A percentile compares a stretch with the other conserved stretches of the same genome.
Evolutionary conservation across 2,113 vertebrate species (phyloP).

Genomic region (Cavia porcellus): DNA sequence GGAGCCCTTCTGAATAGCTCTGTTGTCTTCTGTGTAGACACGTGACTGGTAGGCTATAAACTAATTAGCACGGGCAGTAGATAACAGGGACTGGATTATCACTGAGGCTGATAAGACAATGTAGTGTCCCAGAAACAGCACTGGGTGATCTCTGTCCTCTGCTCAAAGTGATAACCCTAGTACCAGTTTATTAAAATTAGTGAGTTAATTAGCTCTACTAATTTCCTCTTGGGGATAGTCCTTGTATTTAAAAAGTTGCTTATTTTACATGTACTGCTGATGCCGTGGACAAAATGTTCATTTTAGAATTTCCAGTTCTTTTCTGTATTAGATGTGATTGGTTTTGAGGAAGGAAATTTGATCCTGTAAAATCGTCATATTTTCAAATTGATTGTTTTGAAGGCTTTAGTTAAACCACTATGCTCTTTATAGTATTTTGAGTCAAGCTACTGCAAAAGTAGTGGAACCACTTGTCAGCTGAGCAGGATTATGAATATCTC

Average conservation of each 20-base stretch:
- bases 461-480: slow-evolving; percentile 32
- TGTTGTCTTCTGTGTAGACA: slow-evolving; percentile 57
- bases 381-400: slow-evolving; percentile 68
- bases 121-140: slow-evolving; percentile 45
- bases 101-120: slow-evolving; percentile 70
- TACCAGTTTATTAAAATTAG: slow-evolving; percentile 76
- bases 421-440: slow-evolving; percentile 20
- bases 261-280: slow-evolving; percentile 63
- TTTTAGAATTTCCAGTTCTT: slow-evolving; percentile 64
- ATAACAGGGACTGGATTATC: slow-evolving; percentile 58
- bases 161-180: slow-evolving; percentile 68
- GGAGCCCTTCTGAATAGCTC: slow-evolving; percentile 2
- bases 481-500: slow-evolving; percentile 54
- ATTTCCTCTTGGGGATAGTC: slow-evolving; percentile 70
- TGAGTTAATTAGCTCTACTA: slow-evolving; percentile 70
- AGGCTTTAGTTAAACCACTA: slow-evolving; percentile 69
- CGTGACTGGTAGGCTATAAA: neutral
- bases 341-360: slow-evolving; percentile 62
- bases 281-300: slow-evolving; percentile 42
- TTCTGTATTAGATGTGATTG: slow-evolving; percentile 65
- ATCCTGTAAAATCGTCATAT: slow-evolving; percentile 48
- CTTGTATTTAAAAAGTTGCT: slow-evolving; percentile 67
- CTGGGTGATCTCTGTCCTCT: slow-evolving; percentile 54
- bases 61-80: slow-evolving; percentile 62
- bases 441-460: slow-evolving; percentile 39